These are phyloP conservation scores for Dendrocopos noguchii DNA, from an alignment of 2,113 vertebrate genomes.

Conservation along the genomic window DNA sequence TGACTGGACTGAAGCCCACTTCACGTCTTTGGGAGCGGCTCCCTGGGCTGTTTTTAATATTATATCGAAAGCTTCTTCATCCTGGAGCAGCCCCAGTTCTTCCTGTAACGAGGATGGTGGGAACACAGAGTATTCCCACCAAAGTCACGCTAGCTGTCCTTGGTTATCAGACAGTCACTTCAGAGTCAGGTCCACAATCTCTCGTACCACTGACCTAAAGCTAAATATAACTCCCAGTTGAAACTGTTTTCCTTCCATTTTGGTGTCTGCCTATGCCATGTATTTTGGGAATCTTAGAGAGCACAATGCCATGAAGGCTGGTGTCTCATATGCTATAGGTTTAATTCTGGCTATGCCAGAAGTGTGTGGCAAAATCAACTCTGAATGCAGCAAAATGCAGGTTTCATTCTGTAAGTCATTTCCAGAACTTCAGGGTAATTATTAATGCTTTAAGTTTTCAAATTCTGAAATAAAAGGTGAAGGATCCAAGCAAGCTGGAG, in stretches of 20 bases:
- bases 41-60: constrained; percentile 43
- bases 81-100: constrained; percentile 20
- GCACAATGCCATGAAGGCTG: background rate
- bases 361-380: background rate
- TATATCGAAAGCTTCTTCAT: constrained; percentile 39
- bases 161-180: background rate
- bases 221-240: background rate
- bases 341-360: background rate
- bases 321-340: fast-evolving
- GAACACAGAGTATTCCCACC: background rate
- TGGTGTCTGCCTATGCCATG: background rate
- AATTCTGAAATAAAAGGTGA: background rate
- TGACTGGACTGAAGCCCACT: constrained; percentile 66
- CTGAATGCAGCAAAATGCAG: background rate
- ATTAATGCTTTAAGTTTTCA: background rate
- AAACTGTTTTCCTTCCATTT: background rate
- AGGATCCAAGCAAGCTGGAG: background rate
- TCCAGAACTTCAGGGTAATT: background rate
- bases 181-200: background rate
- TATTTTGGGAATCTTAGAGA: background rate
- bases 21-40: constrained; percentile 45
- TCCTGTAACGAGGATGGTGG: background rate
- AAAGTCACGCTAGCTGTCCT: background rate
- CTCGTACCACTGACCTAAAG: background rate
- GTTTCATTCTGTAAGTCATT: background rate